A percentile compares a stretch with the other conserved stretches of the same genome.
phyloP scores from a whole-genome alignment of 2,888 invertebrate genomes.

The Eudasyphora cyanicolor region DNA sequence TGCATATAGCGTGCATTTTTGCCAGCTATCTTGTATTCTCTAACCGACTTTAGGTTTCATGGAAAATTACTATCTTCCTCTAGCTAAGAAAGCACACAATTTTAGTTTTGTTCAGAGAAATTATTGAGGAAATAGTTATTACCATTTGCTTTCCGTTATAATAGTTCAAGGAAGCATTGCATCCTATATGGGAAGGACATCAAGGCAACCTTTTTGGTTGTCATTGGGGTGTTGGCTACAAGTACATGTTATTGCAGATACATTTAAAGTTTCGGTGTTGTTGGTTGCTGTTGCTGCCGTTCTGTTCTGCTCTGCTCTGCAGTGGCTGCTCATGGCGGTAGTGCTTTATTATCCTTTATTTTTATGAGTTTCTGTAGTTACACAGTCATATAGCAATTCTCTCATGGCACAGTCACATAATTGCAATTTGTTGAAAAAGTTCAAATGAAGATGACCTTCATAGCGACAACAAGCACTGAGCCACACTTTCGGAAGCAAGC shows the following conservation, averaged over 20 bases:
- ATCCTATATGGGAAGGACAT: background rate
- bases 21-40: no score
- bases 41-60: no score
- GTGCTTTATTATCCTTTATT: conserved; percentile 35
- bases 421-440: conserved; percentile 61
- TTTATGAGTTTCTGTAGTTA: conserved; percentile 44
- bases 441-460: conserved; percentile 57
- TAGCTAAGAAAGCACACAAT: background rate
- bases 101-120: background rate
- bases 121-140: conserved; percentile 17
- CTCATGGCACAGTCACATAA: conserved; percentile 63
- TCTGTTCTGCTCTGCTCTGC: no score
- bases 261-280: conserved; percentile 15
- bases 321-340: no score
- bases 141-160: background rate
- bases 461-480: conserved; percentile 26
- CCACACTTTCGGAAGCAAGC: background rate
- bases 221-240: background rate
- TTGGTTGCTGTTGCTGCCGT: background rate
- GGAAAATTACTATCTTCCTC: no score
- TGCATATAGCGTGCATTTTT: no score
- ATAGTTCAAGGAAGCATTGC: background rate
- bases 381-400: conserved; percentile 42
- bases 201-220: background rate
- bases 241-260: background rate